These are phyloP conservation scores for Magallana nippona DNA, from an alignment of 2,888 invertebrate genomes.

Conservation along the genomic window DNA sequence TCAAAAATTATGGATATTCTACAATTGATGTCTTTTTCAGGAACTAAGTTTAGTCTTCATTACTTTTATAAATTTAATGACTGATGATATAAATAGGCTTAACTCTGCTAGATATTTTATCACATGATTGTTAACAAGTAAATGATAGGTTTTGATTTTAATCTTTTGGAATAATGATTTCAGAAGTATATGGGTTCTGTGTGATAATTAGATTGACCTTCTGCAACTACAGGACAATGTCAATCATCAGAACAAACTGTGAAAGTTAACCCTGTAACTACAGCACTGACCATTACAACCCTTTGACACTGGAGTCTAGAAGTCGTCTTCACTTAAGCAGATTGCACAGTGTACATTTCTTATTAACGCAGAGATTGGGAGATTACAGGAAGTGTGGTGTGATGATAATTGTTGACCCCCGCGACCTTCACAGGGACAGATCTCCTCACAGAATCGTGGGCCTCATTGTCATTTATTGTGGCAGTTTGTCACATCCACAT, in stretches of 20 bases:
- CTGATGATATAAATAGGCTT: no score
- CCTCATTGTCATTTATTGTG: not conserved
- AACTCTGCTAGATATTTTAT: no score
- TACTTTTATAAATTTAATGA: no score
- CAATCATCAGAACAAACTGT: not conserved
- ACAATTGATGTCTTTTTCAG: no score
- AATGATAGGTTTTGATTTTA: no score
- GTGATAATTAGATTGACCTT: no score
- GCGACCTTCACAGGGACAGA: not conserved
- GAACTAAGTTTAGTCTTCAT: no score
- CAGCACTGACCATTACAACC: not conserved
- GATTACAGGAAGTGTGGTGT: not conserved
- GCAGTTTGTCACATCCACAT: slow-evolving; percentile 39
- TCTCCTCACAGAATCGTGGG: not conserved
- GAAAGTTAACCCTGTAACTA: not conserved
- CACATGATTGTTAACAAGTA: no score
- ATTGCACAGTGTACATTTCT: slow-evolving; percentile 26
- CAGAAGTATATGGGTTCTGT: no score
- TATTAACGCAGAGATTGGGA: not conserved
- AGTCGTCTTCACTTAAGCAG: not conserved
- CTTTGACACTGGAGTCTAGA: slow-evolving; percentile 26
- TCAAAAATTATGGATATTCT: no score
- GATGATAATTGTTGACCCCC: slow-evolving; percentile 18
- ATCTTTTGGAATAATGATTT: no score
- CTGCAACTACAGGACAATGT: not conserved